phyloP scores from a whole-genome alignment of 2,888 invertebrate species.

The Nesidiocoris tenuis region DNA sequence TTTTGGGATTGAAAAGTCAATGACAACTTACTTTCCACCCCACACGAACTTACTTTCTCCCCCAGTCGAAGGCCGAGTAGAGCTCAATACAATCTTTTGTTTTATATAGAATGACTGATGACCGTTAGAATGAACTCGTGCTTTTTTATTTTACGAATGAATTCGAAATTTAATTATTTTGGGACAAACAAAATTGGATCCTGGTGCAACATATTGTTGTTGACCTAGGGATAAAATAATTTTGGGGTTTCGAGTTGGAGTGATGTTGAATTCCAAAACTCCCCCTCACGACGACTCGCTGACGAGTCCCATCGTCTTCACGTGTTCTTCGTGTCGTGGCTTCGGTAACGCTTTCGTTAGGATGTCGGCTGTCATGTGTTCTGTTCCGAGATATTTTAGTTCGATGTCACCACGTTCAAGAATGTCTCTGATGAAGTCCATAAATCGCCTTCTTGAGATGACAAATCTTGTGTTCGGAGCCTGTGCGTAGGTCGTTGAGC shows the following conservation, averaged over 20 bases:
- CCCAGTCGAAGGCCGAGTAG: too few relatives aligned
- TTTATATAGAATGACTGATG: too few relatives aligned
- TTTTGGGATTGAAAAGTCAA: too few relatives aligned
- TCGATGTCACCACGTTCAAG: not conserved
- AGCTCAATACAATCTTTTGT: too few relatives aligned
- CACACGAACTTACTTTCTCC: too few relatives aligned
- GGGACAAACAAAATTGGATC: not conserved
- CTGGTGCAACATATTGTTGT: not conserved
- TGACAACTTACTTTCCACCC: too few relatives aligned
- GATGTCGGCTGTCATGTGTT: slow-evolving; percentile 23
- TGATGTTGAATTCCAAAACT: not conserved
- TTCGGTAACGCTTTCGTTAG: not conserved
- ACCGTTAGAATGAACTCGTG: too few relatives aligned
- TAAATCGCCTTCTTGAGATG: not conserved
- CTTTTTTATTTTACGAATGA: too few relatives aligned
- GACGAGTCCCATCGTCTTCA: not conserved
- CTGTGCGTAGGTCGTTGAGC: not conserved
- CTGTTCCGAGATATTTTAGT: not conserved
- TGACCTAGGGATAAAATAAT: not conserved
- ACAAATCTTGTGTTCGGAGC: too few relatives aligned
- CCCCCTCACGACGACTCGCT: not conserved
- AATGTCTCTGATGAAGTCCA: slow-evolving; percentile 9
- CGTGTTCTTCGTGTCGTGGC: not conserved
- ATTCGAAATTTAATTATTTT: too few relatives aligned
- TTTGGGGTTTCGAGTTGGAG: not conserved